Conservation (phyloP, 2,113 vertebrate species). For the Haplochromis burtoni region DNA sequence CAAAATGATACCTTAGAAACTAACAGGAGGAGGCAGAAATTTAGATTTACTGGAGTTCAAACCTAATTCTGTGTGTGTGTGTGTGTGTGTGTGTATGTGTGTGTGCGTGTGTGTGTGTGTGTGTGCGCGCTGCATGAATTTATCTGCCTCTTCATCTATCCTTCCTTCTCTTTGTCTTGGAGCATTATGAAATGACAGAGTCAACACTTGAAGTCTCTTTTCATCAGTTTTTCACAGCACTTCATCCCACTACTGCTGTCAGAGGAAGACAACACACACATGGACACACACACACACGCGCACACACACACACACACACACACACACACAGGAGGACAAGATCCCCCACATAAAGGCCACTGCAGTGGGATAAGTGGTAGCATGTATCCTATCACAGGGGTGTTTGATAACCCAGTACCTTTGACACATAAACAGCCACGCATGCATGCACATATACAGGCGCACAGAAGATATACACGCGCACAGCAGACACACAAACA, state of each 20-base stretch:
- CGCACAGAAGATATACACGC: not conserved
- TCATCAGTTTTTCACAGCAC: constrained; percentile 27
- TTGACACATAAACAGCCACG: constrained; percentile 25
- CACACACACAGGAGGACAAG: not conserved
- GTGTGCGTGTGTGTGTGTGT: not conserved
- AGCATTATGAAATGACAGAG: constrained; percentile 11
- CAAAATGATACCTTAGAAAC: constrained; percentile 3
- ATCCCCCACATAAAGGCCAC: not conserved
- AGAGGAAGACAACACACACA: not conserved
- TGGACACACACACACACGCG: not conserved
- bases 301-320: not conserved
- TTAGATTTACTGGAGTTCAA: not conserved
- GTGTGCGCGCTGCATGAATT: not conserved
- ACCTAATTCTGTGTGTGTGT: not conserved
- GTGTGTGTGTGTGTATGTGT: not conserved
- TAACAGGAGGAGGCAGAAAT: not conserved
- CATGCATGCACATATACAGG: not conserved
- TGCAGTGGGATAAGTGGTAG: constrained; percentile 9
- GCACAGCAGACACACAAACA: not conserved
- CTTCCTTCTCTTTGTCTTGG: not conserved
- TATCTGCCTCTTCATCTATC: not conserved
- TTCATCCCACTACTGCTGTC: not conserved
- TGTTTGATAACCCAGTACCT: constrained; percentile 12
- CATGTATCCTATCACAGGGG: constrained; percentile 15
- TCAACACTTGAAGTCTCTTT: constrained; percentile 14